phyloP scores from a whole-genome alignment of 2,797 vertebrate species.

The Tragelaphus eurycerus region DNA sequence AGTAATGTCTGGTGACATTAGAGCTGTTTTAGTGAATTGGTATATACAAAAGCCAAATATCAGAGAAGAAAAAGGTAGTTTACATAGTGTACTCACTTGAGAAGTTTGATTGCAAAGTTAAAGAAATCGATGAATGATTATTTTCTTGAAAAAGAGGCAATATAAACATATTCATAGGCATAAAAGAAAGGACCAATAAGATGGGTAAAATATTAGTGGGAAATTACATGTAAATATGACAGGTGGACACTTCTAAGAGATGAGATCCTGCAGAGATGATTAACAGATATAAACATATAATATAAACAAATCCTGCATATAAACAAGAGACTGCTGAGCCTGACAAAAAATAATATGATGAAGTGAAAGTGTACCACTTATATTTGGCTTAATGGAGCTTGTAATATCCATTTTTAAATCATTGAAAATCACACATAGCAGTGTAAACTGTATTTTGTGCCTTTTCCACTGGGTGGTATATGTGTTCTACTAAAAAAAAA shows the following conservation, averaged over 20 bases:
- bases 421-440: slow-evolving; percentile 12
- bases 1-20: neutral
- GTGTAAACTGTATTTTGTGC: slow-evolving; percentile 41
- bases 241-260: neutral
- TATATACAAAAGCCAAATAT: neutral
- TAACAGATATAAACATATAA: neutral
- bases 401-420: slow-evolving; percentile 11
- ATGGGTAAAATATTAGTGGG: neutral
- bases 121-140: neutral
- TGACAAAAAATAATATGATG: neutral
- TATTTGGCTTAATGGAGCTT: slow-evolving; percentile 20
- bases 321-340: neutral
- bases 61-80: neutral
- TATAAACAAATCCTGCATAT: neutral
- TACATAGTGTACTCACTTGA: neutral
- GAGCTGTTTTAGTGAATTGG: neutral
- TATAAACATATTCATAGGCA: neutral
- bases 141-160: slow-evolving; percentile 7
- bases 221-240: neutral
- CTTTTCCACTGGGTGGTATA: slow-evolving; percentile 63
- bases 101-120: slow-evolving; percentile 26
- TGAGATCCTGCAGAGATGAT: neutral
- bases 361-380: neutral
- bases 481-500: slow-evolving; percentile 50
- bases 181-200: neutral